Evolutionary conservation across 1,140 invertebrate genomes (phyloP).

Genomic region (Cheumatopsyche charites): DNA sequence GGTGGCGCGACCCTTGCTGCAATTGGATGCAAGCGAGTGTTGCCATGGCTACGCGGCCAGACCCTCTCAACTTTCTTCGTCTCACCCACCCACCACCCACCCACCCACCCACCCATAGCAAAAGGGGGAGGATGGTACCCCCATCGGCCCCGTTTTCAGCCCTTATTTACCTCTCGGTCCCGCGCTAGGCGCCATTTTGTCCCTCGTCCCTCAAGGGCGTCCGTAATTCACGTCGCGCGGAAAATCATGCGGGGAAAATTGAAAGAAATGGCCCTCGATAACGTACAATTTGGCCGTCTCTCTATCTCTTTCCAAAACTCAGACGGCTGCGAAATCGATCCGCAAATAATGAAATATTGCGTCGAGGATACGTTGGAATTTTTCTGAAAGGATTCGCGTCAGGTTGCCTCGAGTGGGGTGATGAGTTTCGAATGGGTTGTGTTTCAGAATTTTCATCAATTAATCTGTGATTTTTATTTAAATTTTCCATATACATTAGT

Average conservation of each 20-base stretch:
- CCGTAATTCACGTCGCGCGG: conserved; percentile 16
- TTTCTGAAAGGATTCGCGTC: too few relatives aligned
- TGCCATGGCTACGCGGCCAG: conserved; percentile 38
- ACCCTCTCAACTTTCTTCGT: conserved; percentile 24
- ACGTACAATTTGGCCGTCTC: background rate
- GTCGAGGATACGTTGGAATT: too few relatives aligned
- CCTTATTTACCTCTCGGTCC: conserved; percentile 34
- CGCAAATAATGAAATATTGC: too few relatives aligned
- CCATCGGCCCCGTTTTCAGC: conserved; percentile 9
- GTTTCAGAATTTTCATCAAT: too few relatives aligned
- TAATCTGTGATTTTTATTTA: too few relatives aligned
- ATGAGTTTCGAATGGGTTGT: too few relatives aligned
- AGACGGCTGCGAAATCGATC: too few relatives aligned
- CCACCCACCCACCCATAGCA: background rate
- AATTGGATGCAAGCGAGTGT: conserved; percentile 38
- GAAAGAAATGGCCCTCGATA: conserved; percentile 5
- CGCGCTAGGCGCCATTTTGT: conserved; percentile 41
- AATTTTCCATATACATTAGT: too few relatives aligned
- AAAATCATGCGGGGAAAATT: conserved; percentile 23
- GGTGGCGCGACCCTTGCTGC: conserved; percentile 32
- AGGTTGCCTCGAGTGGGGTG: too few relatives aligned
- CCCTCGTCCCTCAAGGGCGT: conserved; percentile 29
- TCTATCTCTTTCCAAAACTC: too few relatives aligned
- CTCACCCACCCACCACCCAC: background rate
- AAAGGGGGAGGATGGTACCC: too few relatives aligned